These are phyloP conservation scores for Campylorhamphus procurvoides DNA, from an alignment of 2,113 vertebrate genomes.

Conservation along the genomic window DNA sequence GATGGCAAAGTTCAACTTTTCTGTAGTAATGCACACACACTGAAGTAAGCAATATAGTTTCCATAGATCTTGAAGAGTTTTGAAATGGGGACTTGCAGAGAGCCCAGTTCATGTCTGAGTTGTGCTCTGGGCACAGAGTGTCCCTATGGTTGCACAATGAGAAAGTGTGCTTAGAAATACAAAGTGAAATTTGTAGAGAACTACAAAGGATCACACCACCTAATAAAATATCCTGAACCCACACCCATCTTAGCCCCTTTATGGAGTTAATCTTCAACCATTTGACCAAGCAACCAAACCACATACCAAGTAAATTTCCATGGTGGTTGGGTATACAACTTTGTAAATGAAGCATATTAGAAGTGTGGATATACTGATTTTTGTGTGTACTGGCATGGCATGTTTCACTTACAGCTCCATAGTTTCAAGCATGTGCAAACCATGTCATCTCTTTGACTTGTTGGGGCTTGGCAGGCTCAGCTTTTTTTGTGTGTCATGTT, in stretches of 20 bases:
- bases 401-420: rapidly evolving
- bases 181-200: background rate
- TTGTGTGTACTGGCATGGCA: background rate
- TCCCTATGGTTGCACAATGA: background rate
- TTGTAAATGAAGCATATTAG: background rate
- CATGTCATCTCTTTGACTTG: background rate
- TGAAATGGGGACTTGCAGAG: background rate
- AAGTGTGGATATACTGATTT: background rate
- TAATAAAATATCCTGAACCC: background rate
- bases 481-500: background rate
- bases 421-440: background rate
- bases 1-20: background rate
- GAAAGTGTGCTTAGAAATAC: background rate
- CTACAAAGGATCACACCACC: background rate
- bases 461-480: background rate
- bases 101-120: rapidly evolving
- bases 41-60: background rate
- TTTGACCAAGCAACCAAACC: background rate
- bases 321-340: background rate
- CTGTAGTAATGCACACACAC: background rate
- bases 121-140: background rate
- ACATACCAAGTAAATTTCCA: background rate
- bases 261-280: background rate
- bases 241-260: background rate
- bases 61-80: background rate